These are phyloP conservation scores for Agonopterix arenella DNA, from an alignment of 2,888 invertebrate genomes.

Conservation along the genomic window DNA sequence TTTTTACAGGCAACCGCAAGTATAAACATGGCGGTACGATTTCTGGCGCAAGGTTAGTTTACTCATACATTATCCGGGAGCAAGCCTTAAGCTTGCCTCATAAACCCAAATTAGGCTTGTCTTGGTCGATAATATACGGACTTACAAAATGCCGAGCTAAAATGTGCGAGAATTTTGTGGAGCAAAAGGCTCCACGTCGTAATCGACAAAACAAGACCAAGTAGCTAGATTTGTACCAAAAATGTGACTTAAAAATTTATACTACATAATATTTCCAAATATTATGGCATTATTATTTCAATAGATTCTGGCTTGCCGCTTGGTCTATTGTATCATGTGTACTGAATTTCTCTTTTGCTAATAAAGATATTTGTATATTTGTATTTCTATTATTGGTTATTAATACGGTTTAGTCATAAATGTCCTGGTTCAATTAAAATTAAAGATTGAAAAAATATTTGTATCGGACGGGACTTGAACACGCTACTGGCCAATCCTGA, in stretches of 20 bases:
- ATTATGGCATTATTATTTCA: too few relatives aligned
- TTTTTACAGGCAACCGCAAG: background rate
- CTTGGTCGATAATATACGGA: constrained; percentile 25
- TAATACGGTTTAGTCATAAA: too few relatives aligned
- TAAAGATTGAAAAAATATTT: background rate
- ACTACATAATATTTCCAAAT: too few relatives aligned
- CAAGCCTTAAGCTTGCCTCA: constrained; percentile 42
- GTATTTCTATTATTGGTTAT: too few relatives aligned
- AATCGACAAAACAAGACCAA: too few relatives aligned
- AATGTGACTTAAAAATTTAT: too few relatives aligned
- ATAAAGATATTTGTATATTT: too few relatives aligned
- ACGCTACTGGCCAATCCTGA: background rate
- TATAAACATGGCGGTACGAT: background rate
- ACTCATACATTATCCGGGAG: constrained; percentile 36
- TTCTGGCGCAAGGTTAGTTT: constrained; percentile 31
- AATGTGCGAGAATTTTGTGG: background rate
- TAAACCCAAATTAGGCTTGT: constrained; percentile 63
- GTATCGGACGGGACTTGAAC: background rate
- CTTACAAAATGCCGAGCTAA: constrained; percentile 1
- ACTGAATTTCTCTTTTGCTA: too few relatives aligned
- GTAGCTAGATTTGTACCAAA: too few relatives aligned
- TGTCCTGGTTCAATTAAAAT: background rate
- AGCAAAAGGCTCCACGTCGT: too few relatives aligned
- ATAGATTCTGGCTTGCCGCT: too few relatives aligned
- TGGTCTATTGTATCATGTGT: too few relatives aligned